These are phyloP conservation scores for Trissolcus basalis DNA, from an alignment of 1,140 invertebrate genomes.

Conservation along the genomic window DNA sequence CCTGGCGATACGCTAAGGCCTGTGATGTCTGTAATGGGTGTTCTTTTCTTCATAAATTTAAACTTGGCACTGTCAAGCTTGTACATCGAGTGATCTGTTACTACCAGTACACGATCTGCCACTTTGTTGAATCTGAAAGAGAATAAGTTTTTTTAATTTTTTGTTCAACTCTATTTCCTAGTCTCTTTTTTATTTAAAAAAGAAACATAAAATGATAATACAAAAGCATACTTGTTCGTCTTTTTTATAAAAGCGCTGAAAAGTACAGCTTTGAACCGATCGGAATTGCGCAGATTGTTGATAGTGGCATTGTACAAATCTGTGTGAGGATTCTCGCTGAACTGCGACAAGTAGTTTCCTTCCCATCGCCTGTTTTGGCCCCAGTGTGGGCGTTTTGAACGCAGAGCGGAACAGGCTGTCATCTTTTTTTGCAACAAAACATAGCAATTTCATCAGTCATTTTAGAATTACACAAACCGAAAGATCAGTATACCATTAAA, in stretches of 20 bases:
- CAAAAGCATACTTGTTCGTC: conserved; percentile 71
- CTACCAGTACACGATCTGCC: conserved; percentile 89
- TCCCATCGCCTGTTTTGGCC: conserved; percentile 91
- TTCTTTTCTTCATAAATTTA: conserved; percentile 89
- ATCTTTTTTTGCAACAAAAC: conserved; percentile 76
- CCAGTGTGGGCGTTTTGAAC: conserved; percentile 86
- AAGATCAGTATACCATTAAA: too few species aligned
- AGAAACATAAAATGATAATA: too few species aligned
- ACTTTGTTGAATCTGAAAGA: conserved; percentile 86
- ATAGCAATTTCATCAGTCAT: too few species aligned
- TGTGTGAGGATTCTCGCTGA: conserved; percentile 86
- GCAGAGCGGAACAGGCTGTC: conserved; percentile 85
- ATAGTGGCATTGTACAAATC: conserved; percentile 83
- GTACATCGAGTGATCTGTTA: conserved; percentile 92
- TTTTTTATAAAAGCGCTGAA: conserved; percentile 73
- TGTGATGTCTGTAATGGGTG: conserved; percentile 87
- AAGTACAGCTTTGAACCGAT: conserved; percentile 81
- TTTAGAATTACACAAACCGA: too few species aligned
- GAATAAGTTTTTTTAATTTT: not conserved
- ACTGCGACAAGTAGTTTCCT: conserved; percentile 91
- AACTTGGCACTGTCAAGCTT: conserved; percentile 93
- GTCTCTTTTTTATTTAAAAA: too few species aligned
- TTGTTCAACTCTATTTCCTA: too few species aligned
- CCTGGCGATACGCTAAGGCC: conserved; percentile 88
- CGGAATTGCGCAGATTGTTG: conserved; percentile 82